Evolutionary conservation across 2,888 invertebrate species (phyloP).

Genomic region (Tetramorium bicarinatum): DNA sequence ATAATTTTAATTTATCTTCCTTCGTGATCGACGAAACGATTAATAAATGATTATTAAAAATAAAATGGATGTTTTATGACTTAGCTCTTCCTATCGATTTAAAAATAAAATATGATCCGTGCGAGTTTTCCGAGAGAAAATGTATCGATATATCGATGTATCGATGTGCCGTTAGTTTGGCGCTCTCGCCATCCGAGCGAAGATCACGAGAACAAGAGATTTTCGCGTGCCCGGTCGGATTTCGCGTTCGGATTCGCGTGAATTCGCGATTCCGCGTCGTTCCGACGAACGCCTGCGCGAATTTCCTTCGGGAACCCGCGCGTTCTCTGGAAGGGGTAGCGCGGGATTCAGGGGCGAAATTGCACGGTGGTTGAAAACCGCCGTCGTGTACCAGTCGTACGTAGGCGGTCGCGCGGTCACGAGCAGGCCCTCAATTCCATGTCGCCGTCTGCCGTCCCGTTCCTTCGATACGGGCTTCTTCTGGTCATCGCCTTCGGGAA

Average conservation of each 20-base stretch:
- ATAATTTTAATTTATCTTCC: no score
- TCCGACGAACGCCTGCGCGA: slow-evolving; percentile 76
- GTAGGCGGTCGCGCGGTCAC: slow-evolving; percentile 72
- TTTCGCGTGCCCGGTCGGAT: not conserved
- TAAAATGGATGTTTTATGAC: not conserved
- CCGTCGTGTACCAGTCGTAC: slow-evolving; percentile 71
- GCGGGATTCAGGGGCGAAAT: slow-evolving; percentile 78
- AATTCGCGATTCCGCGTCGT: slow-evolving; percentile 61
- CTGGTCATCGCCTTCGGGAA: slow-evolving; percentile 68
- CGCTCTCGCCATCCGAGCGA: not conserved
- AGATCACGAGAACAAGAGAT: not conserved
- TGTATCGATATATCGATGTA: not conserved
- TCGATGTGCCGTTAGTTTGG: not conserved
- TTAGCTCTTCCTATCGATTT: not conserved
- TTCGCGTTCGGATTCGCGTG: not conserved
- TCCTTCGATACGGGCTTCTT: slow-evolving; percentile 71
- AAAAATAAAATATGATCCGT: slow-evolving; percentile 9
- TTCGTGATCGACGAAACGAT: not conserved
- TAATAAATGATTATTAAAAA: not conserved
- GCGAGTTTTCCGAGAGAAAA: not conserved
- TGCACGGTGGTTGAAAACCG: slow-evolving; percentile 75
- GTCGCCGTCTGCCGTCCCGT: slow-evolving; percentile 68
- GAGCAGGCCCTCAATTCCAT: slow-evolving; percentile 71
- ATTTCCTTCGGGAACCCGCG: slow-evolving; percentile 63
- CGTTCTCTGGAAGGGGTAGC: slow-evolving; percentile 70